phyloP scores from a whole-genome alignment of 1,140 invertebrate genomes.

The Psix sp. region DNA sequence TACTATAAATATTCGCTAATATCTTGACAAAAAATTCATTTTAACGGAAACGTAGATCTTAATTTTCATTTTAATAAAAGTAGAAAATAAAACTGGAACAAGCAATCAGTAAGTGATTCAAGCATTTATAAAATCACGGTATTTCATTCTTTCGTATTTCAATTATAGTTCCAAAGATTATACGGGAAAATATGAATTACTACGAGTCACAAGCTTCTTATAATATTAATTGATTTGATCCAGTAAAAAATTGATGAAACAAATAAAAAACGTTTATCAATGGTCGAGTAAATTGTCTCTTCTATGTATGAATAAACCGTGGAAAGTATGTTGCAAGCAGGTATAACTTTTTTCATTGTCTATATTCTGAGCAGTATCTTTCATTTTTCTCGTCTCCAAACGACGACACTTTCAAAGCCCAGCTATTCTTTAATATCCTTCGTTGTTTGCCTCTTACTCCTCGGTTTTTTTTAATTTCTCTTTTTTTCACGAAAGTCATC shows the following conservation, averaged over 20 bases:
- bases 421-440: slow-evolving; percentile 58
- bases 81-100: slow-evolving; percentile 25
- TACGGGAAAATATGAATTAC: slow-evolving; percentile 34
- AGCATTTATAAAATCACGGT: slow-evolving; percentile 25
- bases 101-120: slow-evolving; percentile 20
- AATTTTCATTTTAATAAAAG: no score
- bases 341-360: slow-evolving; percentile 47
- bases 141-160: slow-evolving; percentile 41
- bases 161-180: slow-evolving; percentile 29
- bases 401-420: slow-evolving; percentile 47
- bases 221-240: slow-evolving; percentile 40
- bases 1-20: no score
- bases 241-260: slow-evolving; percentile 16
- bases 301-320: slow-evolving; percentile 22
- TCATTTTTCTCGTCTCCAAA: slow-evolving; percentile 38
- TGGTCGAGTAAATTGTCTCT: slow-evolving; percentile 33
- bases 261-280: slow-evolving; percentile 35
- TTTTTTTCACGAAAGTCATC: slow-evolving; percentile 42
- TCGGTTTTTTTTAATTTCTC: slow-evolving; percentile 56
- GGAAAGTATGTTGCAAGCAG: slow-evolving; percentile 9
- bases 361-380: slow-evolving; percentile 22
- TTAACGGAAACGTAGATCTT: no score
- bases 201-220: slow-evolving; percentile 12
- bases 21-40: no score
- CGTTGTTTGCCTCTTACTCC: slow-evolving; percentile 40